Evolutionary conservation across 2,888 invertebrate species (phyloP).

Genomic region (Gandaritis pyraliata): DNA sequence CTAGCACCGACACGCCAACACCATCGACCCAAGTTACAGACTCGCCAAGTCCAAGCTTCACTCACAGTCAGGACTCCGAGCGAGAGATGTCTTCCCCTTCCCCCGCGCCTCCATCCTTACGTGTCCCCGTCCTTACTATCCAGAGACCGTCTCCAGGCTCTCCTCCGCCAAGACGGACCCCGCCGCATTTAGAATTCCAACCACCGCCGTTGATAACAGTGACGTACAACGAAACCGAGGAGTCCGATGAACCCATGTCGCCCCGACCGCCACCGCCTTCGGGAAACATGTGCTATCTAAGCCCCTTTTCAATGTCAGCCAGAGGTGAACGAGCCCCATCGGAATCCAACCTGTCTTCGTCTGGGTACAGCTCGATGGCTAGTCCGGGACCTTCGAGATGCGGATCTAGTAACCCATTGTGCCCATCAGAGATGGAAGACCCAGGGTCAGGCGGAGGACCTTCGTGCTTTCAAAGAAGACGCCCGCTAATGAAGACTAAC

Average conservation of each 20-base stretch:
- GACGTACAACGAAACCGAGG: constrained; percentile 90
- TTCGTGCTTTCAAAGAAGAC: constrained; percentile 83
- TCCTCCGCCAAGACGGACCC: constrained; percentile 84
- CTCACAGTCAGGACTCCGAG: constrained; percentile 78
- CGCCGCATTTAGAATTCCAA: constrained; percentile 87
- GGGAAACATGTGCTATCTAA: constrained; percentile 88
- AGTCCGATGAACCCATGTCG: constrained; percentile 89
- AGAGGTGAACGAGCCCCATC: constrained; percentile 90
- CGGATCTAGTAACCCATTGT: constrained; percentile 91
- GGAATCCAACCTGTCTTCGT: constrained; percentile 92
- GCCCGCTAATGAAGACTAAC: constrained; percentile 86
- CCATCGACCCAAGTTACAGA: constrained; percentile 78
- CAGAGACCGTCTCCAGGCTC: constrained; percentile 89
- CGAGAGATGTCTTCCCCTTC: constrained; percentile 74
- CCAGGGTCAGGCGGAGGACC: constrained; percentile 85
- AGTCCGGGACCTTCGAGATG: constrained; percentile 93
- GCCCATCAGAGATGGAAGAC: constrained; percentile 90
- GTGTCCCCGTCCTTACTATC: constrained; percentile 87
- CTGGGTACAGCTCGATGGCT: constrained; percentile 94
- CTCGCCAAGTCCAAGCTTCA: constrained; percentile 76
- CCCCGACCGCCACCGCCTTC: constrained; percentile 84
- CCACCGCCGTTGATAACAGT: constrained; percentile 89
- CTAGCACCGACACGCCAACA: constrained; percentile 66
- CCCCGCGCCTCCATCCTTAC: constrained; percentile 77
- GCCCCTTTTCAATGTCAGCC: constrained; percentile 90